Evolutionary conservation across 2,888 invertebrate species (phyloP).

Genomic region (Ferrisia virgata): DNA sequence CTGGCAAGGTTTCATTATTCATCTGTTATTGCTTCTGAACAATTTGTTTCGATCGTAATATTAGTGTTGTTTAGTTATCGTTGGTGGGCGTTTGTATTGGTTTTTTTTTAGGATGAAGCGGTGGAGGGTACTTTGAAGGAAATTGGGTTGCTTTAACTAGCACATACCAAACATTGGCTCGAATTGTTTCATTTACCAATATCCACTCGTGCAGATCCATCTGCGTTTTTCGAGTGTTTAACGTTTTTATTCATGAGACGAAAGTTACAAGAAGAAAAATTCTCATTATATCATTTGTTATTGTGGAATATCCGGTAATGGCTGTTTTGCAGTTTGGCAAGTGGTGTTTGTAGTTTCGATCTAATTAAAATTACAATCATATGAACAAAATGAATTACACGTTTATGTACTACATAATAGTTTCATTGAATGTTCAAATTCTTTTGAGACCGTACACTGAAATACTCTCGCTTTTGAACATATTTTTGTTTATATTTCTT

Average conservation of each 20-base stretch:
- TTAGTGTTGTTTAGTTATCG: slow-evolving; percentile 45
- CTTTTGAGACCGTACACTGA: too few relatives aligned
- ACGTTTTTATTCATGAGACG: neutral
- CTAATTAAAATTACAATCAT: neutral
- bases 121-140: slow-evolving; percentile 90
- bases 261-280: neutral
- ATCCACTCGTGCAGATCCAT: slow-evolving; percentile 11
- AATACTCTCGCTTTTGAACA: too few relatives aligned
- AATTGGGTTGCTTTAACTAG: slow-evolving; percentile 78
- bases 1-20: neutral
- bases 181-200: neutral
- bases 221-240: slow-evolving; percentile 15
- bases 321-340: neutral
- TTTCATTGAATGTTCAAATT: too few relatives aligned
- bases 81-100: slow-evolving; percentile 38
- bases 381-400: neutral
- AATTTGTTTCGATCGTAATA: slow-evolving; percentile 12
- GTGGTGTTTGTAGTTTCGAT: neutral
- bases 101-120: slow-evolving; percentile 74
- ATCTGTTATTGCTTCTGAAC: slow-evolving; percentile 7
- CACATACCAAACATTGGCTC: slow-evolving; percentile 7
- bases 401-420: too few relatives aligned
- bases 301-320: neutral
- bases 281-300: neutral
- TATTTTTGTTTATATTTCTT: too few relatives aligned